Percentiles rank a stretch among this genome's conserved stretches.
phyloP scores from a whole-genome alignment of 2,888 invertebrate genomes.

The Ashinkailepas kermadecensis region DNA sequence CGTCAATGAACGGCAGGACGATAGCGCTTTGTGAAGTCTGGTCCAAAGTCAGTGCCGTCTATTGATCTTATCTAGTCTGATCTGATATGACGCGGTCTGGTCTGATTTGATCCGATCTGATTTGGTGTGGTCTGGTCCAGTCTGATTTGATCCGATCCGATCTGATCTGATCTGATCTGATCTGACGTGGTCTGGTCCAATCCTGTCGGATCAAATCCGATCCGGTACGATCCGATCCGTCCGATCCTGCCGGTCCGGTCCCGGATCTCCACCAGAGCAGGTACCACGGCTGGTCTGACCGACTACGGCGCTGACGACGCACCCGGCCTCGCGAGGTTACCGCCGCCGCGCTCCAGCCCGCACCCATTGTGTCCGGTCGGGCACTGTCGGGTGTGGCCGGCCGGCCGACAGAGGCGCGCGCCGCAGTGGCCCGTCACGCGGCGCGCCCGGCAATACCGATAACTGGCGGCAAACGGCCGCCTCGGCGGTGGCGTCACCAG shows the following conservation, averaged over 20 bases:
- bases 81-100: background rate
- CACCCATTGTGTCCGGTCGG: too few species aligned
- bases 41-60: too few species aligned
- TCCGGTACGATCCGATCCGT: background rate
- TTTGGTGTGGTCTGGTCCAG: background rate
- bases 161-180: background rate
- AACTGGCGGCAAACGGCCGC: background rate
- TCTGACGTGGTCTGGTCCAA: background rate
- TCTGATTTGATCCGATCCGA: background rate
- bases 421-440: background rate
- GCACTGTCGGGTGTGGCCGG: background rate
- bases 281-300: too few species aligned
- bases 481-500: background rate
- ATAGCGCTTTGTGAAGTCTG: too few species aligned
- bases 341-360: too few species aligned
- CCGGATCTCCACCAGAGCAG: background rate
- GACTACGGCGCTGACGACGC: too few species aligned
- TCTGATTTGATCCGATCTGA: background rate
- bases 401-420: background rate
- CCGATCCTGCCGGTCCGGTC: background rate
- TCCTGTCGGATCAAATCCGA: background rate
- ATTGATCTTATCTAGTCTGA: too few species aligned
- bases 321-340: too few species aligned
- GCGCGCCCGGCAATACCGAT: background rate
- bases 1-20: too few species aligned